Base-by-base conservation (phyloP, 2,888 invertebrate genomes). In the Metalampra italica region DNA sequence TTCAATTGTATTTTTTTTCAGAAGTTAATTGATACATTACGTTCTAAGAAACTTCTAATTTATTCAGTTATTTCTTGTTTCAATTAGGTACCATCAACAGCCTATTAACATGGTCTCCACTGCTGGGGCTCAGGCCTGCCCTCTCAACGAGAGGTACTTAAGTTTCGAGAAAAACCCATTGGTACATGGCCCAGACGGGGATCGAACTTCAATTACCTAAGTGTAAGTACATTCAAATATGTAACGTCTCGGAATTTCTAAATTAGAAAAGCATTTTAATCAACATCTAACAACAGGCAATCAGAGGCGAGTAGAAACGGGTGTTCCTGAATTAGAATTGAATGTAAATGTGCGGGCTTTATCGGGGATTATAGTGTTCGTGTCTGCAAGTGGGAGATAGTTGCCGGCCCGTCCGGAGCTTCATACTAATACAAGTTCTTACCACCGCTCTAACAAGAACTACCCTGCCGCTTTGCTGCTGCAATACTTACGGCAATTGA, bases 301-400 rank as follows among this genome's bases (percentile, higher is more conserved):
- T 89, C 88, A 86, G 77, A 63, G 64, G 60, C 64, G 68, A 83
- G 83, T 84, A 79, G 78, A 64, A 79, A 73, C 78, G 81, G 83
- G 79, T 75, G 74, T 80, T 68, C 71, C 77, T 70, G 75, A 88
- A 89, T 89, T 87, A 87, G 88, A 88, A 89, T 89, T 89, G 88
- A 89, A 90, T 90, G 90, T 90, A 90, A 90, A 90, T 90, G 90
- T 90, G 90, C 90, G 90, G 90, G 90, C 87, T 88, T 90, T 90
- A 90, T 90, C 90, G 84, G 81, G 89, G 90, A 90, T 90, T 90
- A 90, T 90, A 90, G 90, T 90, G 86, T 82, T 82, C 85, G 83
- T 71, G 77, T 83, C 88, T 89, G 89, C 80, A 74, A 81, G 67
- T 72, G 69, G 74, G 78, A 89, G 89, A 89, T 89, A 89, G 89